Evolutionary conservation across 2,113 vertebrate genomes (phyloP).

Genomic region (Neolamprologus brichardi): DNA sequence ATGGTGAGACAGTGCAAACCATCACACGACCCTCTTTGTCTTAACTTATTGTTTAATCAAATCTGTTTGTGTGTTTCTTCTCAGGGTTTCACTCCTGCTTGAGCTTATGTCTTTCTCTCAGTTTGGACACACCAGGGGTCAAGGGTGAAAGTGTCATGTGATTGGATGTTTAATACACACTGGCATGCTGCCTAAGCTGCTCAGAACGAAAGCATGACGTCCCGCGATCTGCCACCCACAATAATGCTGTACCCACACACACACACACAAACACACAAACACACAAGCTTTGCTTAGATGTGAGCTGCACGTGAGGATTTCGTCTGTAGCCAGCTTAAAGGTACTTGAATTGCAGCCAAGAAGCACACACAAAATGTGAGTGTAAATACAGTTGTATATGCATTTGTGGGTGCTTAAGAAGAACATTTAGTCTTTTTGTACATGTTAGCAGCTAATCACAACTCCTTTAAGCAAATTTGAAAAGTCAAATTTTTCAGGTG

Average conservation of each 20-base stretch:
- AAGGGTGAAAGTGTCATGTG: slow-evolving; percentile 44
- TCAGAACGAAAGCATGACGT: slow-evolving; percentile 23
- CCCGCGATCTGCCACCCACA: slow-evolving; percentile 1
- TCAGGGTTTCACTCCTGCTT: neutral
- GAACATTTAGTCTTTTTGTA: neutral
- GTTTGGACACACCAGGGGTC: neutral
- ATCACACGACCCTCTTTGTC: neutral
- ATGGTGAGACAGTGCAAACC: neutral
- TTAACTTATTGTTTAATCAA: neutral
- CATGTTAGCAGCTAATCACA: slow-evolving; percentile 25
- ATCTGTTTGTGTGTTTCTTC: neutral
- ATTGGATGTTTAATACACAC: slow-evolving; percentile 27
- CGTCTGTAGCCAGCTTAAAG: slow-evolving; percentile 27
- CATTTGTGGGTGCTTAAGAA: neutral
- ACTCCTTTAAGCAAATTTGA: slow-evolving; percentile 3
- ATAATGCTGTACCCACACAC: neutral
- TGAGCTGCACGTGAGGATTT: slow-evolving; percentile 55
- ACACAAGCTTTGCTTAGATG: slow-evolving; percentile 13
- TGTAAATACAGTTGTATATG: neutral
- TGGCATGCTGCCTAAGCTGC: slow-evolving; percentile 42
- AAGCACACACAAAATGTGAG: neutral
- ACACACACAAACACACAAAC: slow-evolving; percentile 7
- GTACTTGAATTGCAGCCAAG: neutral
- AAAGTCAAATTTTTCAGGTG: neutral
- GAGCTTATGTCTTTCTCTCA: neutral